Percentiles rank a stretch among this genome's conserved stretches.
phyloP scores from a whole-genome alignment of 2,797 vertebrate genomes.

The Arrhamphus sclerolepis region DNA sequence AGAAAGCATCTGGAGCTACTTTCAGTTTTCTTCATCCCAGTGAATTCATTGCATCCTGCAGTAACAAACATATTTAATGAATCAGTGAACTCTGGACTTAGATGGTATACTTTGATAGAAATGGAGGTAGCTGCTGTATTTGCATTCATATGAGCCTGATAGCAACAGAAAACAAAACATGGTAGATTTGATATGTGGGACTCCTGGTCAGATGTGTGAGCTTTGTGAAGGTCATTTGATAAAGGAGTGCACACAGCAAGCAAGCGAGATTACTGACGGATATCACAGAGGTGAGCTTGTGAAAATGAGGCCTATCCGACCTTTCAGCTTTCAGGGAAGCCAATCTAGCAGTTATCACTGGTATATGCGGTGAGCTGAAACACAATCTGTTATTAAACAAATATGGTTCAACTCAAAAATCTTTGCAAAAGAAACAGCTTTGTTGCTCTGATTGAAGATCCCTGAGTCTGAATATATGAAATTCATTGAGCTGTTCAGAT shows the following conservation, averaged over 20 bases:
- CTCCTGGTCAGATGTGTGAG: not conserved
- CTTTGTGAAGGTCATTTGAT: not conserved
- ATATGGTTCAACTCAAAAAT: too few relatives aligned
- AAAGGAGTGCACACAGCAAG: not conserved
- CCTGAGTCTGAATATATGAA: too few relatives aligned
- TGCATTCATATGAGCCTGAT: not conserved
- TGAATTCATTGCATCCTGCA: not conserved
- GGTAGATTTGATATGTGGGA: too few relatives aligned
- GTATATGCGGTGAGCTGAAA: not conserved
- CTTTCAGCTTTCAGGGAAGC: slow-evolving; percentile 11
- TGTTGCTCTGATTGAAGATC: too few relatives aligned
- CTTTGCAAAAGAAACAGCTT: too few relatives aligned
- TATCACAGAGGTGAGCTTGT: not conserved
- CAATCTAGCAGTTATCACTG: not conserved
- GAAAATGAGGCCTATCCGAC: not conserved
- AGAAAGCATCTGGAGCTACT: not conserved
- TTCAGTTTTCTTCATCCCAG: not conserved
- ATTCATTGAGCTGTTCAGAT: too few relatives aligned
- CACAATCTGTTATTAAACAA: too few relatives aligned
- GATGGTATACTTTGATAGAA: not conserved
- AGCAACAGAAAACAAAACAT: too few relatives aligned
- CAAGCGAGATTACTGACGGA: slow-evolving; percentile 8
- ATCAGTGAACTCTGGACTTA: not conserved
- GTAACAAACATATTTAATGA: not conserved
- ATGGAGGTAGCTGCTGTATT: not conserved